Percentiles rank a stretch among this genome's conserved stretches.
Conservation (phyloP, 2,888 invertebrate genomes). For the Ernsta delagoae region DNA sequence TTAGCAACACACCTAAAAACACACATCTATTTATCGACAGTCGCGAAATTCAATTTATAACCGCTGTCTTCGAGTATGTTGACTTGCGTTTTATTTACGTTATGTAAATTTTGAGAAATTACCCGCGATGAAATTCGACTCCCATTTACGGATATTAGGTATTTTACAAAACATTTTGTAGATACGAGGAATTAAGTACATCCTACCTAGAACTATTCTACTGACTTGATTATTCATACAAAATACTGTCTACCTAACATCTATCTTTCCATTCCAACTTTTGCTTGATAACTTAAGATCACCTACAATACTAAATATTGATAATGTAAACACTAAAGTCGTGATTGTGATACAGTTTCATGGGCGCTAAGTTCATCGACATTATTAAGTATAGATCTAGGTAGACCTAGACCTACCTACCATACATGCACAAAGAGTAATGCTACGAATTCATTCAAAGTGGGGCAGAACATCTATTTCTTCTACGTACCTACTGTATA, state of each 20-base stretch:
- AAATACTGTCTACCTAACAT: neutral
- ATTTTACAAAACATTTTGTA: neutral
- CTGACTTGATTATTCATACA: neutral
- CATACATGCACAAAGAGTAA: too few species aligned
- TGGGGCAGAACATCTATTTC: neutral
- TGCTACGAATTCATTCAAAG: too few species aligned
- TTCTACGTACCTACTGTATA: too few species aligned
- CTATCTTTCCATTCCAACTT: too few species aligned
- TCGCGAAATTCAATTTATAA: neutral
- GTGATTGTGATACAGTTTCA: too few species aligned
- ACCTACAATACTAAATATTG: too few species aligned
- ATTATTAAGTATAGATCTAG: too few species aligned
- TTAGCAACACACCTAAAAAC: neutral
- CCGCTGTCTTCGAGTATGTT: neutral
- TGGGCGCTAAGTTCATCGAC: too few species aligned
- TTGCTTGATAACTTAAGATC: too few species aligned
- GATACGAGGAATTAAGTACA: too few species aligned
- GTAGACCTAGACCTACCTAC: too few species aligned
- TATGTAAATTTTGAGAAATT: conserved; percentile 17
- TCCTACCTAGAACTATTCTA: neutral
- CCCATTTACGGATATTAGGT: neutral
- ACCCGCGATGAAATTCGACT: conserved; percentile 14
- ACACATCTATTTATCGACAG: neutral
- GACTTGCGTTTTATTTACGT: conserved; percentile 9
- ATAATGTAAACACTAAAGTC: too few species aligned